Evolutionary conservation across 2,888 invertebrate genomes (phyloP).

Genomic region (Margaritifera margaritifera): DNA sequence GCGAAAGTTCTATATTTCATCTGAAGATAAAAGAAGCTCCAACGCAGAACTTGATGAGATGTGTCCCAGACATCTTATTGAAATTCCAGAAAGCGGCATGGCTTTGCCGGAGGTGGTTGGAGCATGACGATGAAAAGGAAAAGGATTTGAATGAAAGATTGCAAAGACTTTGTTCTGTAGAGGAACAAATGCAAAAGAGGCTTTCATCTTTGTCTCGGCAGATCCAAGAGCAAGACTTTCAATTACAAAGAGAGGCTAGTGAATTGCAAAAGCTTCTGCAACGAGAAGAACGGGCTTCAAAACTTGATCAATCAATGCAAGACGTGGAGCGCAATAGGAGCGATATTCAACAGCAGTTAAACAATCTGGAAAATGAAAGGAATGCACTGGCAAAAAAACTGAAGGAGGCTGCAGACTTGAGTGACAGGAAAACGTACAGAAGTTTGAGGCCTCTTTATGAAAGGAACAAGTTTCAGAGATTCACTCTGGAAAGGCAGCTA

Average conservation of each 20-base stretch:
- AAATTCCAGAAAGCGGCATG: conserved; percentile 59
- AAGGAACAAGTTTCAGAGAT: conserved; percentile 56
- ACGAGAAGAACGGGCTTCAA: conserved; percentile 53
- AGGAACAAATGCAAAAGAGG: conserved; percentile 46
- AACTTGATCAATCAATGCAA: conserved; percentile 45
- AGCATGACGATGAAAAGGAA: conserved; percentile 55
- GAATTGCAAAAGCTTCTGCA: conserved; percentile 51
- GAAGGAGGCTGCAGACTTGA: conserved; percentile 32
- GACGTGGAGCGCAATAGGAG: conserved; percentile 41
- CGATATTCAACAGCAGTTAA: conserved; percentile 31
- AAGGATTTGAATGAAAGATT: conserved; percentile 55
- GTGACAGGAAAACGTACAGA: conserved; percentile 37
- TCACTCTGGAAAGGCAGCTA: conserved; percentile 51
- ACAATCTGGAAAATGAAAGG: conserved; percentile 42
- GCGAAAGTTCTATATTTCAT: conserved; percentile 47
- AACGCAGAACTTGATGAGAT: conserved; percentile 46
- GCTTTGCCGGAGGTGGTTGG: conserved; percentile 57
- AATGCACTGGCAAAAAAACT: conserved; percentile 41
- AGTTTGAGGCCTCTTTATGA: conserved; percentile 48
- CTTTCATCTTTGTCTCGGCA: conserved; percentile 44
- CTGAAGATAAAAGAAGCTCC: conserved; percentile 47
- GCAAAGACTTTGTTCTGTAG: conserved; percentile 47
- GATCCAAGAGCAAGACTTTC: conserved; percentile 47
- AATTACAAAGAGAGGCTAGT: conserved; percentile 48
- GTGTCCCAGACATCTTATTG: conserved; percentile 59